These are phyloP conservation scores for Pararge aegeria DNA, from an alignment of 1,140 invertebrate genomes.

Conservation along the genomic window DNA sequence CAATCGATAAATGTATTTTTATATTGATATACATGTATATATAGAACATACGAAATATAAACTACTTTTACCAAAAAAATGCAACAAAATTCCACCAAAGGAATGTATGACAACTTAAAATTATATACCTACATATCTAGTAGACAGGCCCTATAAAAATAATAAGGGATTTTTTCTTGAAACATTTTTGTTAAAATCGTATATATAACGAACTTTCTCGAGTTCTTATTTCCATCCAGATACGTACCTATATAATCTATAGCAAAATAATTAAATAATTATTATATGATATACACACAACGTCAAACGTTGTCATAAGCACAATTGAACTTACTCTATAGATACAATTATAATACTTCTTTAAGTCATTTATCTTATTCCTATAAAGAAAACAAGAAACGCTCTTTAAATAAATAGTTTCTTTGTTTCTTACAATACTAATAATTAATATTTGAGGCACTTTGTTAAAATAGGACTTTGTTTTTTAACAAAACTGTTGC, in stretches of 20 bases:
- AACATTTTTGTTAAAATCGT: too few species aligned
- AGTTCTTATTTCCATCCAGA: too few species aligned
- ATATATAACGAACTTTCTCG: too few species aligned
- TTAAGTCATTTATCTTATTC: slow-evolving; percentile 12
- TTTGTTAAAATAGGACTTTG: not conserved
- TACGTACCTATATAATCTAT: not conserved
- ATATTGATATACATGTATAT: too few species aligned
- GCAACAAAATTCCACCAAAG: slow-evolving; percentile 8
- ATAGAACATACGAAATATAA: not conserved
- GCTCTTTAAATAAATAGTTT: not conserved
- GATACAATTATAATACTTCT: slow-evolving; percentile 23
- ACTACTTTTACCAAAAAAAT: slow-evolving; percentile 3
- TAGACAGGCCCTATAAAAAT: too few species aligned
- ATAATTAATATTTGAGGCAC: not conserved
- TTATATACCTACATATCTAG: not conserved
- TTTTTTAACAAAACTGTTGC: not conserved
- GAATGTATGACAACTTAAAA: slow-evolving; percentile 1
- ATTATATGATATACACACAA: not conserved
- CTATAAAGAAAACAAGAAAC: slow-evolving; percentile 4
- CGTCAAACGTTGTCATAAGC: not conserved
- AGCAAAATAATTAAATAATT: not conserved
- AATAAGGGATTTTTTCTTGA: too few species aligned
- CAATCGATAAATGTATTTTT: too few species aligned
- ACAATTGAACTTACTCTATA: slow-evolving; percentile 10
- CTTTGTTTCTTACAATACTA: not conserved